These are phyloP conservation scores for Melinaea menophilus DNA, from an alignment of 2,888 invertebrate species.

Conservation along the genomic window DNA sequence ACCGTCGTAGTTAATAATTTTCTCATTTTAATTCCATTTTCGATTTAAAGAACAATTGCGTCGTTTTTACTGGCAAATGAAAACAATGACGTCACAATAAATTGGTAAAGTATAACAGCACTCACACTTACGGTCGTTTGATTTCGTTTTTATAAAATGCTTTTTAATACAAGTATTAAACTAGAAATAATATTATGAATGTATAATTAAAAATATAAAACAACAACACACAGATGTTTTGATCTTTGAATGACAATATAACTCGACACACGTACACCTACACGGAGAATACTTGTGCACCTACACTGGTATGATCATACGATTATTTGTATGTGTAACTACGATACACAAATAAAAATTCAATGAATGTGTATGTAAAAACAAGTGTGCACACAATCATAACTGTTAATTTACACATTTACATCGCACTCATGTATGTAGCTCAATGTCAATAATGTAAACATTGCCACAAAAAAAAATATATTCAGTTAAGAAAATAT, in stretches of 20 bases:
- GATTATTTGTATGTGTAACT: constrained; percentile 42
- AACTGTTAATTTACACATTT: constrained; percentile 2
- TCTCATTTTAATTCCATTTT: constrained; percentile 76
- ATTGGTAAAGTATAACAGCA: constrained; percentile 58
- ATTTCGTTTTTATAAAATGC: constrained; percentile 26
- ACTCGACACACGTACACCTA: constrained; percentile 4
- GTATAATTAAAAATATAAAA: constrained; percentile 65
- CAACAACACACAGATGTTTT: constrained; percentile 72
- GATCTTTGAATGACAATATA: constrained; percentile 55
- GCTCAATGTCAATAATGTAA: constrained; percentile 11
- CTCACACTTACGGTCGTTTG: constrained; percentile 48
- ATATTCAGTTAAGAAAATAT: too few relatives aligned
- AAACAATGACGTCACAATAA: constrained; percentile 79
- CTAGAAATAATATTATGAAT: constrained; percentile 39
- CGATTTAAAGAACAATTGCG: constrained; percentile 77
- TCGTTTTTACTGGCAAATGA: constrained; percentile 77
- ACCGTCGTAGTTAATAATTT: constrained; percentile 63
- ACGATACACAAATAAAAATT: constrained; percentile 25
- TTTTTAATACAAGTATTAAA: constrained; percentile 34
- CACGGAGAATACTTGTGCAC: constrained; percentile 10
- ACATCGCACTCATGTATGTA: background rate
- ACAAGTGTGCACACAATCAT: constrained; percentile 3
- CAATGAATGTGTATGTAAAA: constrained; percentile 20
- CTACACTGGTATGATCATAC: constrained; percentile 22
- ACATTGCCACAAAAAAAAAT: background rate